These are phyloP conservation scores for Epinephelus moara DNA, from an alignment of 2,113 vertebrate species.

Conservation along the genomic window DNA sequence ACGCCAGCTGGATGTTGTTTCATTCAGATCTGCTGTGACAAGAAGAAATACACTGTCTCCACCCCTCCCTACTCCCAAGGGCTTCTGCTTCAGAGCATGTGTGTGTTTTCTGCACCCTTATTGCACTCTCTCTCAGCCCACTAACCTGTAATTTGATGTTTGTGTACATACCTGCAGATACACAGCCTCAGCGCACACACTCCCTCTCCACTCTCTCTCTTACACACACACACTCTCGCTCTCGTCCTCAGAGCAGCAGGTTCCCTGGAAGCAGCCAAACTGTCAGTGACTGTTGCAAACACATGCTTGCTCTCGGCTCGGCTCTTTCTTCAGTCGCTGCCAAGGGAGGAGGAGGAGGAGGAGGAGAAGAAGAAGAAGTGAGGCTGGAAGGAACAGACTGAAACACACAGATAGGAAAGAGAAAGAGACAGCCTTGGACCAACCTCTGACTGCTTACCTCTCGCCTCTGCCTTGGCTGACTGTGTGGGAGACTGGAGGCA, in stretches of 20 bases:
- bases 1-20: neutral
- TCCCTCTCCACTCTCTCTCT: neutral
- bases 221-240: slow-evolving; percentile 15
- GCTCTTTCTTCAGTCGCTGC: slow-evolving; percentile 63
- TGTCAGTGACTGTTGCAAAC: slow-evolving; percentile 70
- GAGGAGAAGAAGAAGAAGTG: slow-evolving; percentile 51
- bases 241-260: slow-evolving; percentile 65
- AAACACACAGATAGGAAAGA: slow-evolving; percentile 52
- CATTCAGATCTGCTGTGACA: slow-evolving; percentile 25
- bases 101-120: slow-evolving; percentile 16
- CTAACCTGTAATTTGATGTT: slow-evolving; percentile 49
- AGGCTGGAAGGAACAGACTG: slow-evolving; percentile 50
- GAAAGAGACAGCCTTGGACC: slow-evolving; percentile 50
- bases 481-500: slow-evolving; percentile 52
- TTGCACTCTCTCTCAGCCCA: slow-evolving; percentile 7
- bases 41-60: slow-evolving; percentile 1
- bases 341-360: slow-evolving; percentile 58
- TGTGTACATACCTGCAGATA: slow-evolving; percentile 52
- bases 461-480: slow-evolving; percentile 43
- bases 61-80: slow-evolving; percentile 10
- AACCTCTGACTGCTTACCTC: slow-evolving; percentile 51
- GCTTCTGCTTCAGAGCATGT: slow-evolving; percentile 8
- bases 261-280: slow-evolving; percentile 72
- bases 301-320: slow-evolving; percentile 67
- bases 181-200: slow-evolving; percentile 42